Conservation (phyloP, 2,888 invertebrate species). For the Antheraea assamensis region DNA sequence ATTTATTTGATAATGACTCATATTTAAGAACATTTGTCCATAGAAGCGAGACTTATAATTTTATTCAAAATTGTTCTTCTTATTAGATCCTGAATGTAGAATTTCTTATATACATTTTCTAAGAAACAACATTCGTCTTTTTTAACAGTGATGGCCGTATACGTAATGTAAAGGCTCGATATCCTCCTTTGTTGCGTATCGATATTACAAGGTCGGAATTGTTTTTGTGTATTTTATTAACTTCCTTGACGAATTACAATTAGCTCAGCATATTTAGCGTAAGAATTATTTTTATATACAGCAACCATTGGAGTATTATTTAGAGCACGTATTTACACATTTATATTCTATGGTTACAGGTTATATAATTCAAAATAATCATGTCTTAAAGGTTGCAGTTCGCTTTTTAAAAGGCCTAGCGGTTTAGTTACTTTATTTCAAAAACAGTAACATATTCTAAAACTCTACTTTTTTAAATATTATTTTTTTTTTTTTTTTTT, state of each 20-base stretch:
- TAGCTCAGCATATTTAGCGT: not conserved
- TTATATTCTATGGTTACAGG: not conserved
- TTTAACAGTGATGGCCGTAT: not conserved
- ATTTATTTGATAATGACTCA: slow-evolving; percentile 42
- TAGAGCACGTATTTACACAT: not conserved
- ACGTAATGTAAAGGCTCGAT: slow-evolving; percentile 8
- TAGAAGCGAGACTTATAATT: slow-evolving; percentile 37
- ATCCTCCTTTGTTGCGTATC: slow-evolving; percentile 27
- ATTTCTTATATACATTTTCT: slow-evolving; percentile 37
- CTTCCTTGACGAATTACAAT: slow-evolving; percentile 29
- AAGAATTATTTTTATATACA: not conserved
- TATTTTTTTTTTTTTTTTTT: too few species aligned
- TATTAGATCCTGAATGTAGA: slow-evolving; percentile 46
- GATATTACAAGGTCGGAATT: slow-evolving; percentile 32
- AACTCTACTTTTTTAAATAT: too few species aligned
- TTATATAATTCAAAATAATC: not conserved
- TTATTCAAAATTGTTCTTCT: slow-evolving; percentile 36
- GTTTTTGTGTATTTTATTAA: slow-evolving; percentile 30
- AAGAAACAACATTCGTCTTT: slow-evolving; percentile 28
- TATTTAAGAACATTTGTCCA: slow-evolving; percentile 37
- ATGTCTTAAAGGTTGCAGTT: not conserved
- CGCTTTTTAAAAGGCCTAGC: not conserved
- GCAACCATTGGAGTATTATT: not conserved
- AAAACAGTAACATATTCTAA: not conserved
- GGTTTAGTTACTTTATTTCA: not conserved